Evolutionary conservation across 2,113 vertebrate species (phyloP).

Genomic region (Todiramphus chloris): DNA sequence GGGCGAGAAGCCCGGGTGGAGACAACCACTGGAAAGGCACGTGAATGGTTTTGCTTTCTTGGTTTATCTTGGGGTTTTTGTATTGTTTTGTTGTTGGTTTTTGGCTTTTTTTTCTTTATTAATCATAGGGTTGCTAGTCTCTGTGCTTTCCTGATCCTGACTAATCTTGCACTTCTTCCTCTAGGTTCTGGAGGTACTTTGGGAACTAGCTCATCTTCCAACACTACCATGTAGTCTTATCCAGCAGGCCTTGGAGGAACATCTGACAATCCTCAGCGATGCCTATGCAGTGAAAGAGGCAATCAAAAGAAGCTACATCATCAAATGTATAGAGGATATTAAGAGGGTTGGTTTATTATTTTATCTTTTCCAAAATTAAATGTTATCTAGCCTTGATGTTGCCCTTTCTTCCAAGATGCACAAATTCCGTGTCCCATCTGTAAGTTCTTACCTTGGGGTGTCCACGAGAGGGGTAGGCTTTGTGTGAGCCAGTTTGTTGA

Average conservation of each 20-base stretch:
- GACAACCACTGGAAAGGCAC: constrained; percentile 93
- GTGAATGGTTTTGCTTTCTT: neutral
- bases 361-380: constrained; percentile 4
- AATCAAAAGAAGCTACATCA: constrained; percentile 94
- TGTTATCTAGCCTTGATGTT: neutral
- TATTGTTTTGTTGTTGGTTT: too few species aligned
- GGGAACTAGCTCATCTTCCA: constrained; percentile 97
- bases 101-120: neutral
- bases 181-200: constrained; percentile 95
- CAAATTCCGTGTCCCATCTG: constrained; percentile 20
- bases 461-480: constrained; percentile 42
- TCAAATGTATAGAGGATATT: constrained; percentile 98
- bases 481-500: constrained; percentile 59
- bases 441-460: constrained; percentile 62
- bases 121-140: neutral
- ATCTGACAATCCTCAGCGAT: constrained; percentile 97
- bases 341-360: constrained; percentile 87
- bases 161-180: constrained; percentile 5
- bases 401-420: constrained; percentile 42
- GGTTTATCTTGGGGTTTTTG: neutral
- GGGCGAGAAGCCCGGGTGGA: constrained; percentile 95
- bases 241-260: constrained; percentile 96
- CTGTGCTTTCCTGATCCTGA: neutral
- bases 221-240: constrained; percentile 90
- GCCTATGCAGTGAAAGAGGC: constrained; percentile 96